Evolutionary conservation across 2,797 vertebrate species (phyloP).

Genomic region (Acrocephalus scirpaceus): DNA sequence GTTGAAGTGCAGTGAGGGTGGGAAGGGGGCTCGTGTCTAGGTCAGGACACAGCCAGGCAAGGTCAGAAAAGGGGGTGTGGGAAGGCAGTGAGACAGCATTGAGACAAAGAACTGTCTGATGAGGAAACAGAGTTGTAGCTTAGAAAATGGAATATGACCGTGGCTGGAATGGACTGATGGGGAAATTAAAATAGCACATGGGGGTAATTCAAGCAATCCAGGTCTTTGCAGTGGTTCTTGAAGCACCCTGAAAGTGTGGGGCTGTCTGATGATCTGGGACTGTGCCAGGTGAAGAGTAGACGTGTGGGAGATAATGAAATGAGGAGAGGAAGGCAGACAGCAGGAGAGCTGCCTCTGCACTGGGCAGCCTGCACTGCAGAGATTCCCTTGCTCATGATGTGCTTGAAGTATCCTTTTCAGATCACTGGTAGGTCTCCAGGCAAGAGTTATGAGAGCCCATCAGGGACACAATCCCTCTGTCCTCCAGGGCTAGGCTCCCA

Average conservation of each 20-base stretch:
- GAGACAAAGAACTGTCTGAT: neutral
- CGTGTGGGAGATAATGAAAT: neutral
- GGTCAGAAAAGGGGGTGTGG: neutral
- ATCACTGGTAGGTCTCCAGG: neutral
- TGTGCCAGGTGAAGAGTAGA: neutral
- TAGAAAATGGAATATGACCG: neutral
- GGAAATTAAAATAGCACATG: neutral
- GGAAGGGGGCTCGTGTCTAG: neutral
- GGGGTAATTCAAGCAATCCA: neutral
- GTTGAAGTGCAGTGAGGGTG: neutral
- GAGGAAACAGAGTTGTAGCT: neutral
- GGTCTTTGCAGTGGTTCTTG: neutral
- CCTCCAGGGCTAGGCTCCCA: neutral
- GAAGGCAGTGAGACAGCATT: neutral
- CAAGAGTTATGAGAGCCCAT: neutral
- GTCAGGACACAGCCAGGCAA: neutral
- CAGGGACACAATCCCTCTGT: neutral
- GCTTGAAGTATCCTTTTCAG: neutral
- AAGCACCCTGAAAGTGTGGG: neutral
- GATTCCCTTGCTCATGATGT: neutral
- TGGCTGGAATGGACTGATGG: neutral
- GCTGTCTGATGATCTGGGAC: neutral
- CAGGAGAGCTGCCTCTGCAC: neutral
- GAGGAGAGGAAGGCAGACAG: neutral
- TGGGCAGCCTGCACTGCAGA: neutral